Base-by-base conservation (phyloP, 2,113 vertebrate species). In the Poeciliopsis occidentalis region DNA sequence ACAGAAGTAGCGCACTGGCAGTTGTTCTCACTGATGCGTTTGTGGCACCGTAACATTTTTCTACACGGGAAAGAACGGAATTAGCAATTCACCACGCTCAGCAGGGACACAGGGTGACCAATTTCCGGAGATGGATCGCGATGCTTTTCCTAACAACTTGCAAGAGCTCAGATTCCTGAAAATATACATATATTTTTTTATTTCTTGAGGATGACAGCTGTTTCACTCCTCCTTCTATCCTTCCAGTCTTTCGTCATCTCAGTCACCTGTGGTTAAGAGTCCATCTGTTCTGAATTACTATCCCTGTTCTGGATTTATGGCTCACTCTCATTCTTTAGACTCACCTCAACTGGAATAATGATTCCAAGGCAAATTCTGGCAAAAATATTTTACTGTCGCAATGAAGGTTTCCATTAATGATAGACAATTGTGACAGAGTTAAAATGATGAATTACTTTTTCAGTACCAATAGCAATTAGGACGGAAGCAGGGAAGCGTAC, bases 221-320 rank as follows among this genome's bases (percentile, higher is more conserved):
- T 66, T 76, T 51, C 32, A 60, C 75, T 54, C 30, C 67, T 41
- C 22, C 64, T 61, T 74, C 34, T 37, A 44, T 17, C 39, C 67
- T 29, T 78, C 79, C 73, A 26, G 64, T 32, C 79, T 54, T 66
- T 65, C 63, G 80, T 83, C 80, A 78, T 76, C 64, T 72, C 69
- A 64, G 72, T 94, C 92, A 95, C 94, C 94, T 94, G 93, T 92
- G 94, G 94, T 94, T 94, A 89, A 68, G 83, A 73, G 73, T 89
- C 89, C 94, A 94, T 94, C 91, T 95, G 95, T 88, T 93, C 81
- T 61, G 65, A 88, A 91, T 95, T 95, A 94, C 83, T 71, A 73
- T 90, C 83, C 80, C 75, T 82, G 72, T 88, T 85, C 85, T 57
- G 89, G 86, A 94, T 94, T 92, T 93, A 94, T 77, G 84, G 83